Evolutionary conservation across 2,888 invertebrate species (phyloP), one percentile per base, ranked within the genome.

Genomic region (Catocala nupta): DNA sequence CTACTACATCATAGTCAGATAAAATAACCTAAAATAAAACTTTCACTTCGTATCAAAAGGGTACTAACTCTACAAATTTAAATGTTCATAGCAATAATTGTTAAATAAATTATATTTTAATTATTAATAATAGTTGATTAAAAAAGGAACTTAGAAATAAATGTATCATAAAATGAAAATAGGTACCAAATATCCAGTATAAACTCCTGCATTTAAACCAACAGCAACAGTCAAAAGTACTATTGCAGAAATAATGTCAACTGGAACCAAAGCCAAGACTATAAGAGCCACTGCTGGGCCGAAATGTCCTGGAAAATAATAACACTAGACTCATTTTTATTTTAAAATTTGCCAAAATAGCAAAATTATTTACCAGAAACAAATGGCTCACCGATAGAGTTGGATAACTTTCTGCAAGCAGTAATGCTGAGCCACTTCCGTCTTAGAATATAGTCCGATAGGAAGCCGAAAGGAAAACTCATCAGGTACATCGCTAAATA

Each of bases 401-500:
- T 84, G 7, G 75, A 80, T 3, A 84, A 50, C 54, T 86, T 86
- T 49, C 86, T 92, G 0, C 94, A 91, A 0, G 86, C 81, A 6
- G 92, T 91, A 11, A 94, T 81, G 4, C 90, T 89, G 3, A 95
- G 62, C 53, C 92, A 81, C 9, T 93, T 89, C 43, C 86, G 93
- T 49, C 86, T 93, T 5, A 95, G 90, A 0, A 95, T 70, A 49
- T 87, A 88, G 80, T 96, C 96, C 0, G 96, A 95, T 0, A 80
- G 5, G 55, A 67, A 75, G 0, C 85, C 85, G 9, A 79, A 62
- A 0, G 81, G 82, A 48, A 85, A 81, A 44, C 84, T 60, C 65
- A 96, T 80, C 8, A 96, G 54, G 94, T 96, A 96, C 88, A 97
- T 96, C 0, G 93, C 94, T 33, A 97, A 85, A 80, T 97, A 97